A percentile compares a stretch with the other conserved stretches of the same genome.
These are phyloP conservation scores for Denticeps clupeoides DNA, from an alignment of 2,797 vertebrate species.

Conservation along the genomic window DNA sequence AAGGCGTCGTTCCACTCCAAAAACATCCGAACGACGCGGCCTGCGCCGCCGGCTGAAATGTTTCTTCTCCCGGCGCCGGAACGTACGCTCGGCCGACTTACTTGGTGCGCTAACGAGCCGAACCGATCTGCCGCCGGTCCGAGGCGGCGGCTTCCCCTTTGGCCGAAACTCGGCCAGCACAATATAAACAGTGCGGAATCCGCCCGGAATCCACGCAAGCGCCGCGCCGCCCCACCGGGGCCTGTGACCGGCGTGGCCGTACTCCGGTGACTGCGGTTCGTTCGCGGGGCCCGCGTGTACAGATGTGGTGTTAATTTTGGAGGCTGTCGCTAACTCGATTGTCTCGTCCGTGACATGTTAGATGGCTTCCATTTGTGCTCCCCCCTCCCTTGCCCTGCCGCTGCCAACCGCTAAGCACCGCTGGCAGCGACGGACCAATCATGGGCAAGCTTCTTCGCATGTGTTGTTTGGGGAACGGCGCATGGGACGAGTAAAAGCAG, in stretches of 20 bases:
- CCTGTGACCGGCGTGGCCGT: not conserved
- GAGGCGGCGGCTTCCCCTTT: slow-evolving; percentile 39
- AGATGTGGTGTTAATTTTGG: slow-evolving; percentile 22
- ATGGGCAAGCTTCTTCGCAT: not conserved
- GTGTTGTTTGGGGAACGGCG: slow-evolving; percentile 2
- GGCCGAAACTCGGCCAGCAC: slow-evolving; percentile 32
- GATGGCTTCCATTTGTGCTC: slow-evolving; percentile 58
- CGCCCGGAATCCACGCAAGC: not conserved
- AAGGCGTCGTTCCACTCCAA: no score
- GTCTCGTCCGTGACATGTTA: slow-evolving; percentile 50
- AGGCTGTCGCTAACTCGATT: slow-evolving; percentile 43
- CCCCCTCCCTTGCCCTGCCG: slow-evolving; percentile 29
- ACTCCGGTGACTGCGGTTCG: no score
- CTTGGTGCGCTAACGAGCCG: slow-evolving; percentile 45
- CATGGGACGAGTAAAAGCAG: no score
- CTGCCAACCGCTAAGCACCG: slow-evolving; percentile 16
- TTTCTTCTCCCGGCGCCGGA: not conserved
- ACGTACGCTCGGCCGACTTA: slow-evolving; percentile 29
- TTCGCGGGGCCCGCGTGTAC: no score
- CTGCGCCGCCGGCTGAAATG: no score
- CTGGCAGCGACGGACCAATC: slow-evolving; percentile 24
- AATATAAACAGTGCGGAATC: slow-evolving; percentile 58
- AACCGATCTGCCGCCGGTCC: slow-evolving; percentile 30
- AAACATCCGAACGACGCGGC: no score
- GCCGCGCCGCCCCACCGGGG: slow-evolving; percentile 5